Conservation (phyloP, 2,888 invertebrate genomes). For the Ichneumoninae sp. region DNA sequence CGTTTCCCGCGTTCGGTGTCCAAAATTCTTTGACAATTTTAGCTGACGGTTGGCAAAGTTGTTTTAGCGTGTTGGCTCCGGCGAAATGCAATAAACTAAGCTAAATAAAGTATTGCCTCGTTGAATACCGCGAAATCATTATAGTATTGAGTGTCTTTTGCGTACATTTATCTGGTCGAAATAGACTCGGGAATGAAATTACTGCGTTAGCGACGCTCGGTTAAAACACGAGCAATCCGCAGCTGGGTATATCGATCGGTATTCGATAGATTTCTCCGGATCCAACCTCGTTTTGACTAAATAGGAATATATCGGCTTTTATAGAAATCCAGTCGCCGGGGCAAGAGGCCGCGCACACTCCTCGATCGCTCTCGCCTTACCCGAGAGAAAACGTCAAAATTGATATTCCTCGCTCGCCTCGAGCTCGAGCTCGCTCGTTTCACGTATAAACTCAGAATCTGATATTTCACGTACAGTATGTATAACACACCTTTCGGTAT, state of each 20-base stretch:
- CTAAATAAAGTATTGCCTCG: constrained; percentile 42
- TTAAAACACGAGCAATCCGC: constrained; percentile 50
- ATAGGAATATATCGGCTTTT: constrained; percentile 80
- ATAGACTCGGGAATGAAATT: constrained; percentile 25
- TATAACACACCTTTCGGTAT: constrained; percentile 10
- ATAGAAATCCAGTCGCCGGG: constrained; percentile 70
- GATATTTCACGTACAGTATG: constrained; percentile 76
- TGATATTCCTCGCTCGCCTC: constrained; percentile 81
- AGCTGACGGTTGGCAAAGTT: background rate
- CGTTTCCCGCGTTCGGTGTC: background rate
- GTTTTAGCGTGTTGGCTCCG: background rate
- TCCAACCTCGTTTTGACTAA: constrained; percentile 80
- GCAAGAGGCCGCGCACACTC: constrained; percentile 54
- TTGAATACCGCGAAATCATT: constrained; percentile 36
- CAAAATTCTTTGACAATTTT: background rate
- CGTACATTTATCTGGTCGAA: constrained; percentile 53
- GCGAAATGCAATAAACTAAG: constrained; percentile 18
- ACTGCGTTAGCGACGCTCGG: constrained; percentile 6
- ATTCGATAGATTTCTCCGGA: constrained; percentile 79
- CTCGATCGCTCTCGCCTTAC: constrained; percentile 54
- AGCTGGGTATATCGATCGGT: constrained; percentile 78
- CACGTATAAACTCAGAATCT: constrained; percentile 80
- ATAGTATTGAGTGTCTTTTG: constrained; percentile 43
- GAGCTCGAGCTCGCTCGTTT: constrained; percentile 68
- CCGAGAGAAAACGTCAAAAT: constrained; percentile 79